Conservation (phyloP, 2,797 vertebrate genomes). For the Muraenolepis orangiensis region DNA sequence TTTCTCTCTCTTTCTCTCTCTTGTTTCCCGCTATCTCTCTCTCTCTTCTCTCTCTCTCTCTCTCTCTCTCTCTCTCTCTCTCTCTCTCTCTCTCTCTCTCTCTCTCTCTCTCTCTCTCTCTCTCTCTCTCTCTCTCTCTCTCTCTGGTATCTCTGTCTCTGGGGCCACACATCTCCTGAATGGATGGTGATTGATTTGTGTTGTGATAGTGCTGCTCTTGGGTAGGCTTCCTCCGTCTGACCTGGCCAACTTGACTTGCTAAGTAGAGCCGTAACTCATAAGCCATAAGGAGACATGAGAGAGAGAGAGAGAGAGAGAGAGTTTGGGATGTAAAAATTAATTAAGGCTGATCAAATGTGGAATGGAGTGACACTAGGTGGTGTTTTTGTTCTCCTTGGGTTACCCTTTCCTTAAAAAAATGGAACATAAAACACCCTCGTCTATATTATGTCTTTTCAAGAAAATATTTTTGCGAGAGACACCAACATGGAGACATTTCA, state of each 20-base stretch:
- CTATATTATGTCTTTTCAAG: too few species aligned
- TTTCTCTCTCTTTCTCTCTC: too few species aligned
- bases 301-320: too few species aligned
- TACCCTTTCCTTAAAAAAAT: too few species aligned
- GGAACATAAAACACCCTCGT: too few species aligned
- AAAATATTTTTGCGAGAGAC: too few species aligned
- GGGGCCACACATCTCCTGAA: slow-evolving; percentile 28
- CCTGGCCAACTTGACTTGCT: slow-evolving; percentile 25
- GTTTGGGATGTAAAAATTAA: too few species aligned
- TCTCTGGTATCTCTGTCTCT: slow-evolving; percentile 9
- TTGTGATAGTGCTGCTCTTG: slow-evolving; percentile 38
- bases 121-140: background rate
- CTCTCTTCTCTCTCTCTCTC: too few species aligned
- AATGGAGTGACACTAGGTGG: background rate
- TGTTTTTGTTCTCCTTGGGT: background rate
- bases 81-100: slow-evolving; percentile 11
- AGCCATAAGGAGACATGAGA: background rate
- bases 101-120: slow-evolving; percentile 8
- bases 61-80: background rate
- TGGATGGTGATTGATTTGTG: slow-evolving; percentile 48
- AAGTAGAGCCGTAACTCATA: slow-evolving; percentile 38
- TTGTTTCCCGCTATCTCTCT: too few species aligned
- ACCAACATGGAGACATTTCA: too few species aligned
- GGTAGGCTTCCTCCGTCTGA: slow-evolving; percentile 41
- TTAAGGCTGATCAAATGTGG: too few species aligned